Percentiles rank a stretch among this genome's conserved stretches.
Conservation (phyloP, 2,888 invertebrate species). For the Ganaspis brasiliensis region DNA sequence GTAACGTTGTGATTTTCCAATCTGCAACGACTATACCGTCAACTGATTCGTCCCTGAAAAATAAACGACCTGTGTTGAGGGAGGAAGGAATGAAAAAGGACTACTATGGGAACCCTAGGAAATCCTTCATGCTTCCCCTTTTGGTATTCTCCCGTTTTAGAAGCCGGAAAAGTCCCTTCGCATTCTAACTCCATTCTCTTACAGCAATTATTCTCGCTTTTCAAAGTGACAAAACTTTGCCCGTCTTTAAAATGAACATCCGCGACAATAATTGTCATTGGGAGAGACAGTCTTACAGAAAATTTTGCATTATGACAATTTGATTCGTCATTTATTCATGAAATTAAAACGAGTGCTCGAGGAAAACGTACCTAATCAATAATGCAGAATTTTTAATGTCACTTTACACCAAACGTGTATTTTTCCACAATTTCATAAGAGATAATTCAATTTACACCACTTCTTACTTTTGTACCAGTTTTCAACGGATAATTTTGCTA, state of each 20-base stretch:
- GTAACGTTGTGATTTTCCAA: not conserved
- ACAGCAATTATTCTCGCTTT: conserved; percentile 15
- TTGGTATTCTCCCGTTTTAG: conserved; percentile 30
- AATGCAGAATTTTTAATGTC: not conserved
- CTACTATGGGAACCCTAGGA: conserved; percentile 25
- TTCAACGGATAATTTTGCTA: too few relatives aligned
- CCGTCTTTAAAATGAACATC: not conserved
- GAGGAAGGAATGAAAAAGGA: conserved; percentile 30
- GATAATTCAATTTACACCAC: too few relatives aligned
- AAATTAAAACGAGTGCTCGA: not conserved
- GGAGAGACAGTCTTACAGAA: not conserved
- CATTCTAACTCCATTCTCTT: conserved; percentile 26
- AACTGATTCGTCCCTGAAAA: conserved; percentile 30
- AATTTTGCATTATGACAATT: not conserved
- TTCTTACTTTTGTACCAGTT: too few relatives aligned
- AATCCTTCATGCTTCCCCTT: conserved; percentile 30
- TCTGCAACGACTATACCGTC: not conserved
- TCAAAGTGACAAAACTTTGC: not conserved
- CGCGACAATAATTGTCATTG: conserved; percentile 13
- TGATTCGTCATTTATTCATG: conserved; percentile 11
- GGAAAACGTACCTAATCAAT: not conserved
- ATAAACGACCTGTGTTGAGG: conserved; percentile 21
- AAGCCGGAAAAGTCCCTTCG: conserved; percentile 43
- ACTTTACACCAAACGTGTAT: too few relatives aligned
- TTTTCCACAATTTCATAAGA: too few relatives aligned